Evolutionary conservation across 2,113 vertebrate genomes (phyloP), one percentile per base, ranked within the genome.

Genomic region (Nerophis ophidion): DNA sequence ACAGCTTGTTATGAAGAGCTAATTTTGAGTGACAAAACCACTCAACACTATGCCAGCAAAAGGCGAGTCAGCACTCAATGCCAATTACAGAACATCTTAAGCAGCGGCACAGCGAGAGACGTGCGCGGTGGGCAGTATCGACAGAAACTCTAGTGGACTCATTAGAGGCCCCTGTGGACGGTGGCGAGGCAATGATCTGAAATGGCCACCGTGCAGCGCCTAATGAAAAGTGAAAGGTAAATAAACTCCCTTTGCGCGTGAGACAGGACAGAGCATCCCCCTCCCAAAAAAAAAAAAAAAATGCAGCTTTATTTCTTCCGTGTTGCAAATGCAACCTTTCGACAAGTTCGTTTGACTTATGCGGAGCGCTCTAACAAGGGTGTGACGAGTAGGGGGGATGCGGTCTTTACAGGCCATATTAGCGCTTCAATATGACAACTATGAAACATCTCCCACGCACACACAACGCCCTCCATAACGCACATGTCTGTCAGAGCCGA

Each of bases 141-240:
- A 76, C 79, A 70, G 64, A 57, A 72, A 65, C 38, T 64, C 63
- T 61, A 51, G 57, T 60, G 55, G 68, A 74, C 53, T 79, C 74
- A 65, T 79, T 73, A 75, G 49, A 71, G 74, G 61, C 61, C 69
- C 45, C 66, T 0, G 12, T 19, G 56, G 64, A 71, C 51, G 49
- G 70, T 34, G 71, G 70, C 72, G 57, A 16, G 70, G 66, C 60
- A 60, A 49, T 33, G 13, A 59, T 50, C 62, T 46, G 35, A 79
- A 61, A 65, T 64, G 77, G 73, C 59, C 51, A 54, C 66, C 13
- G 33, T n/a, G 2, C 52, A 14, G 26, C 15, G n/a, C 35, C 47
- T 83, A 81, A 83, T 76, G 76, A 79, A 67, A 83, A 68, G 75
- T 60, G 86, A 87, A 72, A 58, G 75, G 68, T 78, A 81, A 84